Base-by-base conservation (phyloP, 2,113 vertebrate species). In the Coptodon rendalli region DNA sequence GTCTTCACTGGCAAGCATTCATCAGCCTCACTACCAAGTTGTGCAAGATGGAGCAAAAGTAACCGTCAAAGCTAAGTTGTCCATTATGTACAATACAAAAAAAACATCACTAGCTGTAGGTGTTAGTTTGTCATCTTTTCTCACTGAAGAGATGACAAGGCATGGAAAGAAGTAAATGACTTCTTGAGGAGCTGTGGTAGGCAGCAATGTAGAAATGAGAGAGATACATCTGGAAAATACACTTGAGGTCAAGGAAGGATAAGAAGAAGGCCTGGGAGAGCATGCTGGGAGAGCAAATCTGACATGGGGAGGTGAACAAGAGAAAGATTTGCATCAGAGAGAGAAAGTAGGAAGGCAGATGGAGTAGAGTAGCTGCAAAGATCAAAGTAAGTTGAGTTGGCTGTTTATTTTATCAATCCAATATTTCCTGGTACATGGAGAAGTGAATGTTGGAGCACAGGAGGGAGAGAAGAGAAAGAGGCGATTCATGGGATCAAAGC, bases 401-500 rank as follows among this genome's bases (percentile, higher is more conserved):
- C 81, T 79, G 56, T 73, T 86, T 86, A 81, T 86, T 86, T 68
- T 81, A 87, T 88, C 43, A 54, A 36, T 80, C 80, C 83, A 79
- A 48, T 84, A 66, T 84, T 91, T 91, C 83, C 88, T 84, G 29
- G 80, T 84, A 71, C 40, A 79, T 2, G 59, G 48, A 68, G 82
- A 54, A 54, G 63, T 27, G 83, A 85, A 54, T 3, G 5, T 54
- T 56, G 17, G 19, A 81, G 73, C 36, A 43, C 82, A 85, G 36
- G 8, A 45, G 13, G 66, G 34, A 40, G 56, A 71, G 81, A 80
- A 38, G 9, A 56, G 24, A 0, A n/a, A 31, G 43, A 78, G 73
- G 73, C 3, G 22, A 83, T 59, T 61, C 81, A n/a, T 34, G 79
- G 38, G 85, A 91, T 93, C 86, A 93, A 90, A 90, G 90, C 40